Percentiles rank a stretch among this genome's conserved stretches.
These are phyloP conservation scores for Drosophila ananassae DNA, from an alignment of 1,140 invertebrate genomes.

Conservation along the genomic window DNA sequence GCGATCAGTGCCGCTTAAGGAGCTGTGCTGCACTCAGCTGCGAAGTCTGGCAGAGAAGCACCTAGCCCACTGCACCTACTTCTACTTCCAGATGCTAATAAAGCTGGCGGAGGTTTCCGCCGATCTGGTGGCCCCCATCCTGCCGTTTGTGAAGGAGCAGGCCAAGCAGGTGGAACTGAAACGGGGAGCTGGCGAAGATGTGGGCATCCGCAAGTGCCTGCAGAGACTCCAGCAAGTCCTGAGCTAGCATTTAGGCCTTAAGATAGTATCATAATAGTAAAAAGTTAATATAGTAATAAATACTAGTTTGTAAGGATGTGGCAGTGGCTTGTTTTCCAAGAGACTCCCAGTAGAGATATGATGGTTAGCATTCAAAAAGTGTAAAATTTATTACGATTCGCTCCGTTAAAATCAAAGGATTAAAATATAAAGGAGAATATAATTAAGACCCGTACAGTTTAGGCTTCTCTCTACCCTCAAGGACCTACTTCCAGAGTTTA, in stretches of 20 bases:
- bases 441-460: too few relatives aligned
- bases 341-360: too few relatives aligned
- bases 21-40: conserved; percentile 49
- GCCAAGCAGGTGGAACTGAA: conserved; percentile 72
- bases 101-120: conserved; percentile 60
- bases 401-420: too few relatives aligned
- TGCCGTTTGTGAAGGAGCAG: conserved; percentile 52
- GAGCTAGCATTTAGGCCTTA: not conserved
- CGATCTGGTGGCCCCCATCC: conserved; percentile 37
- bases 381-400: not conserved
- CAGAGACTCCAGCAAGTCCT: conserved; percentile 56
- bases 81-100: conserved; percentile 79
- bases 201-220: conserved; percentile 74
- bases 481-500: not conserved
- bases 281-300: too few relatives aligned
- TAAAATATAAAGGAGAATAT: too few relatives aligned
- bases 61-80: conserved; percentile 80
- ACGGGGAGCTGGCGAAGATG: conserved; percentile 79
- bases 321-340: too few relatives aligned
- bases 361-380: not conserved
- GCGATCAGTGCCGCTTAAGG: conserved; percentile 7
- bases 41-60: conserved; percentile 69
- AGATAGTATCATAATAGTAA: too few relatives aligned
- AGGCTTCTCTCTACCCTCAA: not conserved
- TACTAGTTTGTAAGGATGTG: too few relatives aligned